phyloP scores from a whole-genome alignment of 2,113 vertebrate genomes.

The Gavialis gangeticus region DNA sequence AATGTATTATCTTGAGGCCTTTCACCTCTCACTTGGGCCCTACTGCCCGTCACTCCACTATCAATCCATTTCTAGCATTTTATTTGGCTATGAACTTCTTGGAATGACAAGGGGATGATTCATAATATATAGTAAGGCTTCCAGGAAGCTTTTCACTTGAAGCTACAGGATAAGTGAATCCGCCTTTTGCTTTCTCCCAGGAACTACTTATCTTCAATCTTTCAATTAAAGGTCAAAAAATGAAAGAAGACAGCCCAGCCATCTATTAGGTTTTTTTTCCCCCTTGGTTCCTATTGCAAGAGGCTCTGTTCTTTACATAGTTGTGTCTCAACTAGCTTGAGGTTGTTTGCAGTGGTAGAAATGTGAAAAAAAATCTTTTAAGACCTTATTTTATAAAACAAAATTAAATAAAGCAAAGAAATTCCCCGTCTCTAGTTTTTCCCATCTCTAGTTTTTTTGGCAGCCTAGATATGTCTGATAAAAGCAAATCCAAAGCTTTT shows the following conservation, averaged over 20 bases:
- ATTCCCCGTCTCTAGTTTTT: neutral
- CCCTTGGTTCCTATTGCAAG: constrained; percentile 35
- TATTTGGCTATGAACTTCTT: constrained; percentile 78
- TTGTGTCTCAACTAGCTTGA: constrained; percentile 33
- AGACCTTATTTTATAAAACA: constrained; percentile 34
- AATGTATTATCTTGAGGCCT: constrained; percentile 72
- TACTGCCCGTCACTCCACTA: constrained; percentile 61
- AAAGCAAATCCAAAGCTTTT: constrained; percentile 20
- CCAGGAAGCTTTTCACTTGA: constrained; percentile 77
- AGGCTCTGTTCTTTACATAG: constrained; percentile 45
- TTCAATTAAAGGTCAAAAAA: constrained; percentile 88
- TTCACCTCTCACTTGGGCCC: constrained; percentile 71
- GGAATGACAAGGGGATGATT: constrained; percentile 79
- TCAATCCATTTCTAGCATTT: constrained; percentile 81
- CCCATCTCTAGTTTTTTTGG: fast-evolving
- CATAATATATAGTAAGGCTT: constrained; percentile 77
- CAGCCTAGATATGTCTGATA: neutral
- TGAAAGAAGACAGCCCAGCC: constrained; percentile 64
- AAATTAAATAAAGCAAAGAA: neutral
- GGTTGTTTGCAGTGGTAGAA: constrained; percentile 57
- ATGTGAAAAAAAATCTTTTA: constrained; percentile 44
- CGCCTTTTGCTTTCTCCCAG: constrained; percentile 80
- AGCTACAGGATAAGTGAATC: constrained; percentile 80
- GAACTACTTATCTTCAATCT: constrained; percentile 84
- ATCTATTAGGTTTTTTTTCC: constrained; percentile 60